Conservation (phyloP, 2,113 vertebrate genomes). For the Eublepharis macularius region DNA sequence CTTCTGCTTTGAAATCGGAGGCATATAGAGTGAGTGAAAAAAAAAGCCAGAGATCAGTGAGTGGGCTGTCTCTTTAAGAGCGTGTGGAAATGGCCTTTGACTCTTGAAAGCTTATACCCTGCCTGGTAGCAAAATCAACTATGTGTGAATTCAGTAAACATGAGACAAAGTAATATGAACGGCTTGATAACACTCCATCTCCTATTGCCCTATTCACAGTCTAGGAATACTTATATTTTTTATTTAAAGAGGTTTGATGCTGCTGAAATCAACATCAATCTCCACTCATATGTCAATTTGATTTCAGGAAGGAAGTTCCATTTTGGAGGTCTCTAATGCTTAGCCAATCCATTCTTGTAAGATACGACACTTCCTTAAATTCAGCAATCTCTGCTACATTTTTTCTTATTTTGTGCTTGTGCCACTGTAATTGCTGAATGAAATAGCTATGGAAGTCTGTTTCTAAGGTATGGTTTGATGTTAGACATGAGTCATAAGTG, state of each 20-base stretch:
- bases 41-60: too few relatives aligned
- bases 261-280: too few relatives aligned
- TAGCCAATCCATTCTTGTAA: background rate
- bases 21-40: too few relatives aligned
- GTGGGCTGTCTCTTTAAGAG: too few relatives aligned
- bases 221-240: background rate
- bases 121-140: background rate
- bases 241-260: background rate
- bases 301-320: background rate
- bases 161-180: background rate
- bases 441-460: background rate
- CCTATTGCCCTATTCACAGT: background rate
- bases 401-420: too few relatives aligned
- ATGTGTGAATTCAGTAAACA: background rate
- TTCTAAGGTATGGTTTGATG: background rate
- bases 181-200: background rate
- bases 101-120: too few relatives aligned
- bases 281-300: background rate
- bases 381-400: background rate
- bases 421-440: background rate
- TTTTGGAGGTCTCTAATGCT: too few relatives aligned
- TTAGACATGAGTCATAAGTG: background rate
- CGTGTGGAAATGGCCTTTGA: too few relatives aligned
- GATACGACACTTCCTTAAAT: background rate
- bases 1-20: too few relatives aligned